Evolutionary conservation across 1,140 invertebrate species (phyloP), one percentile per base, ranked within the genome.

Genomic region (Musca vetustissima): DNA sequence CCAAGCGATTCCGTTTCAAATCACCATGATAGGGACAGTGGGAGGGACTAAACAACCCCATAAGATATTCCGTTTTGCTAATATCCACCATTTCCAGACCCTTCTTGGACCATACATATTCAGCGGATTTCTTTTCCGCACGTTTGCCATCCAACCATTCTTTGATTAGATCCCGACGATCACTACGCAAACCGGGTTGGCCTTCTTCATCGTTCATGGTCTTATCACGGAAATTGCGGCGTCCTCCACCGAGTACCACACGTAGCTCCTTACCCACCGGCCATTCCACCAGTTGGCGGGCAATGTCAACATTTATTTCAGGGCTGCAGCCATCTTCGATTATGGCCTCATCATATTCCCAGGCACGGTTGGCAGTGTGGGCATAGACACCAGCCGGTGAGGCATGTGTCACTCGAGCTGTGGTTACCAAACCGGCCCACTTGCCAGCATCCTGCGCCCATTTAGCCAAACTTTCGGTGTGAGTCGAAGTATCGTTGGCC

Each of bases 321-420:
- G 81, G 69, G 61, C 74, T 75, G 67, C 79, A 81, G 1, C 67
- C 68, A n/a, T 70, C 67, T 0, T 64, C 64, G 21, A 67, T 70
- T 22, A 92, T 78, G 61, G 89, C 86, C 2, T 81, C 76, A 74
- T 93, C 91, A 68, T 87, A 84, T 81, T 95, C 93, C 92, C 92
- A 95, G 43, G 88, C 83, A 32, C 93, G 83, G 61, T 91, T 85
- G 0, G 92, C 85, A 0, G 89, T 87, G 75, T 94, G 90, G 0
- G 93, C 93, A 83, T 95, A 97, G 6, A 91, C 84, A 0, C 91
- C 91, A 0, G 90, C 88, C 0, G 93, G 92, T 0, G 92, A 90
- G 0, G 92, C 93, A 78, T 94, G 92, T 0, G 92, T 94, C 8
- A 95, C 88, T 21, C 92, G 82, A 0, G 92, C 91, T 0, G 90